These are phyloP conservation scores for Neoscelio sp. DNA, from an alignment of 2,888 invertebrate species.

Conservation along the genomic window DNA sequence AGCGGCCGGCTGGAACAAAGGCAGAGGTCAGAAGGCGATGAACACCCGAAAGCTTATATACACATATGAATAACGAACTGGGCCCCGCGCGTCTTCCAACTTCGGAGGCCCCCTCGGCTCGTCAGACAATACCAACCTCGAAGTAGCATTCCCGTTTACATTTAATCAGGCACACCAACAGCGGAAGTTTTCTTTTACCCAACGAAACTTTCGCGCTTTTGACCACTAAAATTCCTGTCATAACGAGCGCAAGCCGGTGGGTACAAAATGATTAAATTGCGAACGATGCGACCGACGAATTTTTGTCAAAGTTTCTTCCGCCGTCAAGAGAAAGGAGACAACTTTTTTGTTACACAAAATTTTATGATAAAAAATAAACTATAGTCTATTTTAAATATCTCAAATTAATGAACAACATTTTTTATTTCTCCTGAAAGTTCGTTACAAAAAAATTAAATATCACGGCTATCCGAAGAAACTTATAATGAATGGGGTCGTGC, in stretches of 20 bases:
- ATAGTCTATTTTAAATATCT: neutral
- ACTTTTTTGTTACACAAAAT: conserved; percentile 13
- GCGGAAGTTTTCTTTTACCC: conserved; percentile 63
- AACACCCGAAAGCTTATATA: conserved; percentile 40
- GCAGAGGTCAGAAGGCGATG: conserved; percentile 49
- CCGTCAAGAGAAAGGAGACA: neutral
- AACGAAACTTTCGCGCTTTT: conserved; percentile 58
- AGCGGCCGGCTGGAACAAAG: conserved; percentile 71
- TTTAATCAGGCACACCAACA: conserved; percentile 65
- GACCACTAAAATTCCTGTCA: conserved; percentile 49
- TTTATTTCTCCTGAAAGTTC: too few species aligned
- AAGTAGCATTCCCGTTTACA: conserved; percentile 66
- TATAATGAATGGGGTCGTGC: too few species aligned
- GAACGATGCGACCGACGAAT: conserved; percentile 34
- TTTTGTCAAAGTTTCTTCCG: conserved; percentile 36
- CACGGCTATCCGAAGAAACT: too few species aligned
- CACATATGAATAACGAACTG: conserved; percentile 33
- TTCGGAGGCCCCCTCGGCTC: conserved; percentile 54
- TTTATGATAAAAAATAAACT: too few species aligned
- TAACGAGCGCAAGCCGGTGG: conserved; percentile 18
- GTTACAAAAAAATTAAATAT: too few species aligned
- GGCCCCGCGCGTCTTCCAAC: conserved; percentile 51
- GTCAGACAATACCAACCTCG: conserved; percentile 65
- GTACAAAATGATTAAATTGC: conserved; percentile 61
- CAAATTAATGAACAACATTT: too few species aligned